phyloP scores from a whole-genome alignment of 2,888 invertebrate species.

The Drosophila melanocephala region DNA sequence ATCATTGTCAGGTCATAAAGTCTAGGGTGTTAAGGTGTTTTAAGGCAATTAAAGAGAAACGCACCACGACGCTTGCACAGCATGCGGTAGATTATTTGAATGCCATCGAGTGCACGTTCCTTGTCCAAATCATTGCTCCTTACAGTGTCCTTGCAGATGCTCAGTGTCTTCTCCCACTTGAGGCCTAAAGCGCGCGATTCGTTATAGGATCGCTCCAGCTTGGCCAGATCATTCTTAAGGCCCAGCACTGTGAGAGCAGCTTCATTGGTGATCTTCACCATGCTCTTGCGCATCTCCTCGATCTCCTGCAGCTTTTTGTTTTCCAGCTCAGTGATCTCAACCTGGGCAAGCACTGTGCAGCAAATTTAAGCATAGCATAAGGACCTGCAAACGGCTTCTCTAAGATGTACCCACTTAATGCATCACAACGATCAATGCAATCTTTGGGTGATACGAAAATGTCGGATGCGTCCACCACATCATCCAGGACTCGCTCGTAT shows the following conservation, averaged over 20 bases:
- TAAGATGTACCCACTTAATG: conserved; percentile 75
- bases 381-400: fast-evolving
- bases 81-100: conserved; percentile 79
- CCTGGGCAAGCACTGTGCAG: conserved; percentile 83
- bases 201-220: conserved; percentile 83
- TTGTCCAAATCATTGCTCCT: conserved; percentile 74
- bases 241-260: conserved; percentile 83
- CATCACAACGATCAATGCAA: conserved; percentile 84
- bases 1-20: neutral
- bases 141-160: conserved; percentile 77
- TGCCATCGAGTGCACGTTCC: conserved; percentile 81
- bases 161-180: conserved; percentile 83
- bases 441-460: conserved; percentile 83
- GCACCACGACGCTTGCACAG: conserved; percentile 80
- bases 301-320: conserved; percentile 78
- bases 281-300: conserved; percentile 82
- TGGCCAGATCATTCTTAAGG: conserved; percentile 83
- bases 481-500: conserved; percentile 82
- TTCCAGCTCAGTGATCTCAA: conserved; percentile 82
- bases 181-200: conserved; percentile 75
- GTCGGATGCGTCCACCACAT: conserved; percentile 80
- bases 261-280: conserved; percentile 83
- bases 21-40: neutral
- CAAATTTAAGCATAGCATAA: neutral
- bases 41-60: neutral